Conservation (phyloP, 2,797 vertebrate species). For the Silurus aristotelis region DNA sequence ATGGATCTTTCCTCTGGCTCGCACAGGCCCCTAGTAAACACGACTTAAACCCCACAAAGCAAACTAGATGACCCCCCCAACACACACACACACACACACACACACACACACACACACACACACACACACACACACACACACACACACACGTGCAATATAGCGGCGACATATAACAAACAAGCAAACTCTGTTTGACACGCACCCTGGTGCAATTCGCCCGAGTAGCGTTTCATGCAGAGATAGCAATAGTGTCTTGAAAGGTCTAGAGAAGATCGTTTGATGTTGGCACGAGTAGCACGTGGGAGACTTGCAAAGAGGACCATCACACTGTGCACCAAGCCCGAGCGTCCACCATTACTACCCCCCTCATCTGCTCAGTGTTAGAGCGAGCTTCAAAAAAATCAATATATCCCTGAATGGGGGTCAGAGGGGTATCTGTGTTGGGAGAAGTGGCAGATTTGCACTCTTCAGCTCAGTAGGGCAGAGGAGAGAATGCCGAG, state of each 20-base stretch:
- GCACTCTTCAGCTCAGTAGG: slow-evolving; percentile 82
- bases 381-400: slow-evolving; percentile 74
- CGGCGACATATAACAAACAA: slow-evolving; percentile 38
- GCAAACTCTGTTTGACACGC: slow-evolving; percentile 9
- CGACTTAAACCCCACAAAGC: no score
- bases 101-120: no score
- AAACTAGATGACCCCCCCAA: no score
- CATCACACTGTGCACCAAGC: slow-evolving; percentile 52
- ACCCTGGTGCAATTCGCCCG: slow-evolving; percentile 1
- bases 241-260: slow-evolving; percentile 33
- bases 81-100: no score
- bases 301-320: slow-evolving; percentile 56
- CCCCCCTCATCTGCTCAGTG: slow-evolving; percentile 63
- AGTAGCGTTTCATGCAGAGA: slow-evolving; percentile 21
- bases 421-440: slow-evolving; percentile 84
- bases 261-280: slow-evolving; percentile 44
- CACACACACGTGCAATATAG: neutral
- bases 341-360: slow-evolving; percentile 56
- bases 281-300: slow-evolving; percentile 44
- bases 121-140: slow-evolving; percentile 25
- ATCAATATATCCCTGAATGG: slow-evolving; percentile 87
- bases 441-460: slow-evolving; percentile 85
- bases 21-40: slow-evolving; percentile 47
- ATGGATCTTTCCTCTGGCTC: slow-evolving; percentile 45
- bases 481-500: slow-evolving; percentile 72